Evolutionary conservation across 2,797 vertebrate genomes (phyloP), one percentile per base, ranked within the genome.

Genomic region (Takifugu ocellatus): DNA sequence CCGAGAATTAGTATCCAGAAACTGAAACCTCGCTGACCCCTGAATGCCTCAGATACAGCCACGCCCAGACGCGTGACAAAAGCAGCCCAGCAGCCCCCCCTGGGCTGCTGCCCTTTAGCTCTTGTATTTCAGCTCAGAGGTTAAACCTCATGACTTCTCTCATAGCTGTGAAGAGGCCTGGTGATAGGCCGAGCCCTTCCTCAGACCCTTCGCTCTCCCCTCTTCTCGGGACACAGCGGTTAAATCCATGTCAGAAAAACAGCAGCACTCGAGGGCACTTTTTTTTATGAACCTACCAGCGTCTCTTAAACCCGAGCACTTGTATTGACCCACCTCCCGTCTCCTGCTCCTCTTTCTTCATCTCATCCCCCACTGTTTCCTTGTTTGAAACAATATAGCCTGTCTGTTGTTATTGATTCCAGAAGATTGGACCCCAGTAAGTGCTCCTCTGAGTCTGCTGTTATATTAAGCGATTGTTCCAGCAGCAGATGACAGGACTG

Each of bases 381-480:
- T 87, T 72, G 73, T 83, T 89, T 83, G 90, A 91, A 91, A 90
- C 90, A 83, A 90, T 88, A 70, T 81, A 61, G 81, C 75, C 71
- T 84, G 90, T 79, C 89, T 84, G 90, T 85, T 90, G 88, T 92
- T 92, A 94, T 93, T 90, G 92, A 95, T 94, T 89, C 69, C 64
- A 84, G 86, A 84, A 88, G 89, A 89, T 74, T 89, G 91, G 83
- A 84, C 70, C 86, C 66, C 68, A 76, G 86, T 89, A 90, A 92
- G 90, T 88, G 91, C 81, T 90, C 92, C 92, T 94, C 63, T 56
- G 92, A 94, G 94, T 88, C 91, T 86, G 79, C 80, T 75, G 90
- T 87, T 90, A 86, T 92, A 93, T 95, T 93, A 93, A 94, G 91
- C 91, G 90, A 91, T 94, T 91, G 92, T 90, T 94, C 86, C 93